Conservation (phyloP, 2,113 vertebrate genomes). For the Taurulus bubalis region DNA sequence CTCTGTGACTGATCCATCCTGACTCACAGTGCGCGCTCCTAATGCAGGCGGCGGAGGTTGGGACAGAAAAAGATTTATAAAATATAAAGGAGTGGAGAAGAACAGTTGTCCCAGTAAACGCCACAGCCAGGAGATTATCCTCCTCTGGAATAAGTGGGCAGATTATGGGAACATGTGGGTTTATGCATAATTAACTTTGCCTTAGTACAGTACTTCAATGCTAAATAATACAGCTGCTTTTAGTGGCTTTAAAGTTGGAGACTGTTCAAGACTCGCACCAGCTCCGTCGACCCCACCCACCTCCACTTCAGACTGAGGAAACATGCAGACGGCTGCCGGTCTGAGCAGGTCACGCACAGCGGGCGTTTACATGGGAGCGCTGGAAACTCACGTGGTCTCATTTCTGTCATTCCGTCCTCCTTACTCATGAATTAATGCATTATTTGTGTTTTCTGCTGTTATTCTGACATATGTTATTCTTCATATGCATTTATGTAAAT, state of each 20-base stretch:
- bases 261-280: conserved; percentile 58
- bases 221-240: conserved; percentile 83
- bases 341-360: conserved; percentile 14
- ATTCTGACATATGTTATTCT: background rate
- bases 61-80: conserved; percentile 76
- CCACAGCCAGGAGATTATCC: conserved; percentile 65
- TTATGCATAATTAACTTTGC: conserved; percentile 81
- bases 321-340: conserved; percentile 51
- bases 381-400: background rate
- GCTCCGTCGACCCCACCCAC: conserved; percentile 23
- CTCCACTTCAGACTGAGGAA: conserved; percentile 13
- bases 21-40: conserved; percentile 63
- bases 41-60: conserved; percentile 66
- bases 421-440: background rate
- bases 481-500: background rate
- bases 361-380: conserved; percentile 3
- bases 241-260: conserved; percentile 69
- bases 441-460: background rate
- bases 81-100: conserved; percentile 80
- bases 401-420: background rate
- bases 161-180: conserved; percentile 83
- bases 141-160: conserved; percentile 76
- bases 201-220: conserved; percentile 60
- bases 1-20: conserved; percentile 75
- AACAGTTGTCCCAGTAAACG: conserved; percentile 78